Conservation (phyloP, 2,797 vertebrate genomes). For the Silurus lanzhouensis region DNA sequence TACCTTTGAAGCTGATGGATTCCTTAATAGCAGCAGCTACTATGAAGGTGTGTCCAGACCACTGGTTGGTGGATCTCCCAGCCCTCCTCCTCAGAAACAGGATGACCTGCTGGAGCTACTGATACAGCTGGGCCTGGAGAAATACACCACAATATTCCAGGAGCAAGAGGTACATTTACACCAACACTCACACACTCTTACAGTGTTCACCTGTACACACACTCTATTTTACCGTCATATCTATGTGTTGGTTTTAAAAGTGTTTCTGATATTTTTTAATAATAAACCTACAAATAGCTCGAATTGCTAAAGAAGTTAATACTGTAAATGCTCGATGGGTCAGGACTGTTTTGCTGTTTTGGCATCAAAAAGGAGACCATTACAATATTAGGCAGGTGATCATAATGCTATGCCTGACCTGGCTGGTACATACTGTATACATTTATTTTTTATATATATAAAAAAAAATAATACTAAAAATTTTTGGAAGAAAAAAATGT, state of each 20-base stretch:
- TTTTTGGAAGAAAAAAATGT: too few species aligned
- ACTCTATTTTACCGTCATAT: background rate
- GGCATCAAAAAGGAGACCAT: too few species aligned
- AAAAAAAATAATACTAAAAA: too few species aligned
- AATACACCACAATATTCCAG: slow-evolving; percentile 78
- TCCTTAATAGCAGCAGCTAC: slow-evolving; percentile 61
- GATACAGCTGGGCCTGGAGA: slow-evolving; percentile 74
- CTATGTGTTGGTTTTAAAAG: background rate
- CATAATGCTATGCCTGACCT: too few species aligned
- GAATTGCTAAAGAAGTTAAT: background rate
- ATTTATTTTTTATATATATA: too few species aligned
- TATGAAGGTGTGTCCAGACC: slow-evolving; percentile 67
- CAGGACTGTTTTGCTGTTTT: too few species aligned
- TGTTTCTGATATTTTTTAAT: background rate
- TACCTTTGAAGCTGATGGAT: slow-evolving; percentile 66
- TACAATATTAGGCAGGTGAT: too few species aligned
- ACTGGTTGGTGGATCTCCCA: slow-evolving; percentile 69
- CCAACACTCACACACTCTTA: background rate
- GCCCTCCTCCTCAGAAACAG: slow-evolving; percentile 61
- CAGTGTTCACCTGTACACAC: background rate
- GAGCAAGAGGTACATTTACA: slow-evolving; percentile 75
- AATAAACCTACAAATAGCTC: background rate
- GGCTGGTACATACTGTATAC: too few species aligned
- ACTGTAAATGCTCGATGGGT: background rate
- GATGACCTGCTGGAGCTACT: slow-evolving; percentile 76